phyloP scores from a whole-genome alignment of 2,113 vertebrate species.

The Eurypyga helias region DNA sequence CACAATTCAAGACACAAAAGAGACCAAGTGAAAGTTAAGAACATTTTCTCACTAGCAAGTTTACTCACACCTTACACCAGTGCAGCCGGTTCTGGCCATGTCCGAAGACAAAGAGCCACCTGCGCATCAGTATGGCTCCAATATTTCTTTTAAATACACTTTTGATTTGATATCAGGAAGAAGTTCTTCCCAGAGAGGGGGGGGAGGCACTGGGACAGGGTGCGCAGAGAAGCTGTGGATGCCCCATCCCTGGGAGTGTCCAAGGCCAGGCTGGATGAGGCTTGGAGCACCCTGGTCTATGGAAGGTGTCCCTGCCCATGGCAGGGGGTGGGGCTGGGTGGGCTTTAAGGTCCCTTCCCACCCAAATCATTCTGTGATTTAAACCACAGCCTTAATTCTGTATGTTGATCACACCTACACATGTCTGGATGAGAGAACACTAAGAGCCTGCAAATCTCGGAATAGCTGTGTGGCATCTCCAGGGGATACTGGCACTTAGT shows the following conservation, averaged over 20 bases:
- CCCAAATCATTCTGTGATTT: neutral
- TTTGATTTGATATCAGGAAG: too few species aligned
- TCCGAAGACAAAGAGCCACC: neutral
- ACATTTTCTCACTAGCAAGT: neutral
- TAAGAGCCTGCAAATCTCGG: conserved; percentile 4
- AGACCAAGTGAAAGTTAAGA: neutral
- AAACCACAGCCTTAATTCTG: neutral
- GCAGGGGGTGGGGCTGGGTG: too few species aligned
- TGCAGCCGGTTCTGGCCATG: fast-evolving
- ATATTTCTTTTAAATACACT: neutral
- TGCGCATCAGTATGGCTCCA: neutral
- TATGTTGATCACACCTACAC: conserved; percentile 51
- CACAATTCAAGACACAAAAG: neutral
- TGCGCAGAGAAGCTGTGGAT: too few species aligned
- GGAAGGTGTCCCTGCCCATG: too few species aligned
- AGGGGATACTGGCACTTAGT: conserved; percentile 4
- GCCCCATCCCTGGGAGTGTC: too few species aligned
- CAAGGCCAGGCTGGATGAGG: too few species aligned
- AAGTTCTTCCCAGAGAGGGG: too few species aligned
- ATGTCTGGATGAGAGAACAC: conserved; percentile 58
- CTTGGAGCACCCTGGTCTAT: too few species aligned
- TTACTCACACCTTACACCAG: neutral
- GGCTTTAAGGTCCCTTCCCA: too few species aligned
- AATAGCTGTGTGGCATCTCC: conserved; percentile 57
- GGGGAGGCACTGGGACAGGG: too few species aligned